phyloP scores from a whole-genome alignment of 1,140 invertebrate species.

The Cyclina sinensis region DNA sequence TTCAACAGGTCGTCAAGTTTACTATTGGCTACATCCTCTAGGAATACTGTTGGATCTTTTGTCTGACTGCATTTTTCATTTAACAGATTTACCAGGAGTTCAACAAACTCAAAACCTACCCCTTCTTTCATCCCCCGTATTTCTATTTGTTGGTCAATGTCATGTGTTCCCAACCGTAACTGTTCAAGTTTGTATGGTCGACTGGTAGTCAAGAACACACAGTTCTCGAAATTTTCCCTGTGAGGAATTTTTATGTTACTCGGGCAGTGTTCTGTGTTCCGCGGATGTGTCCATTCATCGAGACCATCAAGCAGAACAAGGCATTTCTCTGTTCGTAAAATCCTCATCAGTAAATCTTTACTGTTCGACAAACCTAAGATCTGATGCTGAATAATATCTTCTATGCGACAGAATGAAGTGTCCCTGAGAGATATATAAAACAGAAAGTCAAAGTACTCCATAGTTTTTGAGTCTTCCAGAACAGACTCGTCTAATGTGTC shows the following conservation, averaged over 20 bases:
- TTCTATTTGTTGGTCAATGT: constrained; percentile 4
- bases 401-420: neutral
- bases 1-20: neutral
- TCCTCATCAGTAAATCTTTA: neutral
- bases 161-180: neutral
- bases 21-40: neutral
- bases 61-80: neutral
- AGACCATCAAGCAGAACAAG: constrained; percentile 28
- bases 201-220: neutral
- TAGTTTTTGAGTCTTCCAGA: neutral
- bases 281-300: constrained; percentile 27
- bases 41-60: neutral
- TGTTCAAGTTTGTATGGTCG: constrained; percentile 13
- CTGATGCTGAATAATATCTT: constrained; percentile 35
- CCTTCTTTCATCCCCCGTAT: neutral
- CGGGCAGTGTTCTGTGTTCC: neutral
- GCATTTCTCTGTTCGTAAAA: constrained; percentile 22
- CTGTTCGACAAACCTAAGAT: neutral
- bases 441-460: constrained; percentile 21
- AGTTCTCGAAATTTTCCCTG: neutral
- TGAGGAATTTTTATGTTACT: constrained; percentile 2
- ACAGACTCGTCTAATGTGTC: neutral
- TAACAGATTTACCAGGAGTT: neutral
- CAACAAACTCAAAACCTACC: neutral
- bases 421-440: neutral